Evolutionary conservation across 2,113 vertebrate species (phyloP), one percentile per base, ranked within the genome.

Genomic region (Gallinago undulata): DNA sequence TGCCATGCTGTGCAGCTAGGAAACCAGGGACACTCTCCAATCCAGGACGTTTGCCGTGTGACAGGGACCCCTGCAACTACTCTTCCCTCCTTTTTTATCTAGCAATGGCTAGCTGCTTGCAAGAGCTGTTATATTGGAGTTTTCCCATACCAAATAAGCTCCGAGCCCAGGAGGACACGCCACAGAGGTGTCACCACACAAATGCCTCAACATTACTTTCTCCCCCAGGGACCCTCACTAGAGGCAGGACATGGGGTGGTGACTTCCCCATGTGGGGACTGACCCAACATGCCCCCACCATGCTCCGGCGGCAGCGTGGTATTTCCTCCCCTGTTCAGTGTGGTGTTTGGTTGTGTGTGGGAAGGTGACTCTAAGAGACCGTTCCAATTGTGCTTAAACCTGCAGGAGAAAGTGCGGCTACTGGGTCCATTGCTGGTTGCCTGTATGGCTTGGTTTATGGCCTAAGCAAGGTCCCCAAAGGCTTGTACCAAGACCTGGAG

Each of bases 401-500:
- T 63, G 19, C 97, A 99, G 99, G 99, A 74, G 99, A 99, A 90
- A 98, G 99, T 3, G 98, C 98, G 4, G 99, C 99, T 37, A 99
- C 99, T 0, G 99, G 99, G 19, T 97, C 98, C 16, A 99, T 99
- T 7, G 99, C 99, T 0, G 99, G 98, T 56, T 99, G 98, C 94
- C 98, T 99, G 35, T 99, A 98, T 1, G 99, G 99, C 37, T 97
- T 99, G 91, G 97, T 99, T 30, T 97, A 99, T 0, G 99, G 99
- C 74, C 90, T 99, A 87, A 97, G 70, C 68, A 95, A 98, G 35
- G 98, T 99, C 24, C 99, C 99, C 15, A 84, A 85, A 45, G 97
- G 98, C 88, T 97, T 99, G 84, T 98, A 98, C 98, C 98, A 98
- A 97, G 97, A 98, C 73, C 84, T 99, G 97, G 99, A 99, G 78